These are phyloP conservation scores for Gymnogyps californianus DNA, from an alignment of 2,113 vertebrate species.

Conservation along the genomic window DNA sequence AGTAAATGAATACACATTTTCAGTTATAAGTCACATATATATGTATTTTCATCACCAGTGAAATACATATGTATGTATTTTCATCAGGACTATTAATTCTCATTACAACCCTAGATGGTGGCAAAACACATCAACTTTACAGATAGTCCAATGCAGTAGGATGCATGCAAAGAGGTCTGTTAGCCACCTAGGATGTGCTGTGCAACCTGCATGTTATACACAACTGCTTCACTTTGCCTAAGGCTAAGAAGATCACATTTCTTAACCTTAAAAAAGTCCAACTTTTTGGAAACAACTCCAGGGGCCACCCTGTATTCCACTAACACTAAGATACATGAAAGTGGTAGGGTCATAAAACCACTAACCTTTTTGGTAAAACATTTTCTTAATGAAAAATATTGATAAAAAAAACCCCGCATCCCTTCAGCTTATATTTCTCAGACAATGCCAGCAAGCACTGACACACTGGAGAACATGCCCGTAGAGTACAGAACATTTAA, in stretches of 20 bases:
- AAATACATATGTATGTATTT: not conserved
- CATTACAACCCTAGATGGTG: not conserved
- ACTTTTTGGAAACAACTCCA: not conserved
- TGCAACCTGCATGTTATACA: not conserved
- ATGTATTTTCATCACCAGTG: not conserved
- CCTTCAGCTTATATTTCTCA: not conserved
- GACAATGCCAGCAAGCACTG: not conserved
- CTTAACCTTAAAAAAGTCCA: not conserved
- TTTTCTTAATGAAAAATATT: not conserved
- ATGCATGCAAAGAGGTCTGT: not conserved
- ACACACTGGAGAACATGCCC: not conserved
- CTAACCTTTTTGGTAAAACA: not conserved
- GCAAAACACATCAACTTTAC: not conserved
- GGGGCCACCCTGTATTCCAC: not conserved
- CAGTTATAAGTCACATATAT: rapidly evolving
- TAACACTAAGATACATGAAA: not conserved
- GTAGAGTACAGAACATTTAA: not conserved
- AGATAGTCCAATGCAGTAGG: not conserved
- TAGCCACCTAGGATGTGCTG: not conserved
- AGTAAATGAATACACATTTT: not conserved
- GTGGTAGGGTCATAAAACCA: not conserved
- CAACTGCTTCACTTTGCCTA: not conserved
- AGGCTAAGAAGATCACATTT: not conserved
- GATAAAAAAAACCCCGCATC: not conserved
- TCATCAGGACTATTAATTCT: not conserved